phyloP scores from a whole-genome alignment of 2,888 invertebrate genomes.

The Suillia variegata region DNA sequence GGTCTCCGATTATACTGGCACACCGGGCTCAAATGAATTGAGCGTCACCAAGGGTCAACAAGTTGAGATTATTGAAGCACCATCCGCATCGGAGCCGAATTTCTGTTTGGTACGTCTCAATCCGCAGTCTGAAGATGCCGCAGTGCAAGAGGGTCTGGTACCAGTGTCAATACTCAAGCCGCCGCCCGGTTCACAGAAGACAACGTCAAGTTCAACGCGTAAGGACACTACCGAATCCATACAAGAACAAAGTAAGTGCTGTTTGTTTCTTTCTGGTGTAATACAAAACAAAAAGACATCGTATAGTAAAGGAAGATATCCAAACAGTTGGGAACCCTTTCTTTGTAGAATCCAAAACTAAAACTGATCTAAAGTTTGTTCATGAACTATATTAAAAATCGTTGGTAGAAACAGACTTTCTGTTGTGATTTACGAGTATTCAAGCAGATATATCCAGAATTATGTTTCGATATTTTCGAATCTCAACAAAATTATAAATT shows the following conservation, averaged over 20 bases:
- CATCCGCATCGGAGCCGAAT: conserved; percentile 70
- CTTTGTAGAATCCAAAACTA: too few relatives aligned
- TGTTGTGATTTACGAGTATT: too few relatives aligned
- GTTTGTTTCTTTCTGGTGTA: not conserved
- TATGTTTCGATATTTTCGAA: too few relatives aligned
- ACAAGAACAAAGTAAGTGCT: conserved; percentile 58
- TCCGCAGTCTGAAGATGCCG: conserved; percentile 63
- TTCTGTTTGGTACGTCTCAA: conserved; percentile 74
- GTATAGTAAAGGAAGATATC: too few relatives aligned
- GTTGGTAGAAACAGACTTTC: too few relatives aligned
- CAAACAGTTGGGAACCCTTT: too few relatives aligned
- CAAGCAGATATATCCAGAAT: too few relatives aligned
- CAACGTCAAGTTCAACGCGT: conserved; percentile 37
- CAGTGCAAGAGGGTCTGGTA: conserved; percentile 78
- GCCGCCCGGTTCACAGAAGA: conserved; percentile 66
- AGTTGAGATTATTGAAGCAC: conserved; percentile 84
- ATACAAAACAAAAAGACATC: not conserved
- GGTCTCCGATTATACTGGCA: conserved; percentile 81
- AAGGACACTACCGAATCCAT: conserved; percentile 55
- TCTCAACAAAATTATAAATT: too few relatives aligned
- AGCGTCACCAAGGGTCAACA: conserved; percentile 90
- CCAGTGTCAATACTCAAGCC: conserved; percentile 79
- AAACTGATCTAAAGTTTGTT: too few relatives aligned
- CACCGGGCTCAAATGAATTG: conserved; percentile 77
- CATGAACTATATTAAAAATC: too few relatives aligned